Evolutionary conservation across 2,113 vertebrate genomes (phyloP).

Genomic region (Pholis gunnellus): DNA sequence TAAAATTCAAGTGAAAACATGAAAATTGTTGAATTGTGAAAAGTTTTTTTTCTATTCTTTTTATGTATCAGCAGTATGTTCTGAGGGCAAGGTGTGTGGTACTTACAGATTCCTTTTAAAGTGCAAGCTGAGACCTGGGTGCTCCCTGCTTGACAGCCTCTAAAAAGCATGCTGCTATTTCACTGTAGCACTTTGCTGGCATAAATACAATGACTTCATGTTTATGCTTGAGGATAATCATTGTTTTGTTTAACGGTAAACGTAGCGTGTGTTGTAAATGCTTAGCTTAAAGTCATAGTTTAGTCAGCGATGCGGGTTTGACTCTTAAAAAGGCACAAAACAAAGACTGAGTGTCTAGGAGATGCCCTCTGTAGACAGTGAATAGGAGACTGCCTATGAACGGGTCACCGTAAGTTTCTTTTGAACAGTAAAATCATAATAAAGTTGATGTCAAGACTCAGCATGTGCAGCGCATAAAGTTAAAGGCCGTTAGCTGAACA

Average conservation of each 20-base stretch:
- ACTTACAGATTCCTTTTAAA: conserved; percentile 60
- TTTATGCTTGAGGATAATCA: conserved; percentile 20
- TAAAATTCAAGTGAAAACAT: conserved; percentile 56
- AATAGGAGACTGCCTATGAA: conserved; percentile 6
- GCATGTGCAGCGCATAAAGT: background rate
- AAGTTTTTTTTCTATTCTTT: background rate
- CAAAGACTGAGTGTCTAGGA: conserved; percentile 1
- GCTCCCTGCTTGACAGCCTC: conserved; percentile 60
- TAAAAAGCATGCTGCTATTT: conserved; percentile 51
- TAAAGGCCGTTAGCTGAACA: background rate
- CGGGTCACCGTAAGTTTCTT: conserved; percentile 10
- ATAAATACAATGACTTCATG: conserved; percentile 31
- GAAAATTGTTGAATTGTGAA: conserved; percentile 39
- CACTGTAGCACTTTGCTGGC: conserved; percentile 36
- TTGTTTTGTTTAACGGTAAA: conserved; percentile 16
- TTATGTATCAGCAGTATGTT: conserved; percentile 42
- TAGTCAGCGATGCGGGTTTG: conserved; percentile 8
- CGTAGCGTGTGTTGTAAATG: background rate
- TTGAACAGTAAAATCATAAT: conserved; percentile 7
- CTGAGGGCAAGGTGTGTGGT: conserved; percentile 69
- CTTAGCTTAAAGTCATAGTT: background rate
- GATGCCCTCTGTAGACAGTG: background rate
- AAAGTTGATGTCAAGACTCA: background rate
- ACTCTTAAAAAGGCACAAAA: background rate
- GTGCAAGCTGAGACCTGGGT: conserved; percentile 77